Evolutionary conservation across 1,140 invertebrate genomes (phyloP).

Genomic region (Nomia melanderi): DNA sequence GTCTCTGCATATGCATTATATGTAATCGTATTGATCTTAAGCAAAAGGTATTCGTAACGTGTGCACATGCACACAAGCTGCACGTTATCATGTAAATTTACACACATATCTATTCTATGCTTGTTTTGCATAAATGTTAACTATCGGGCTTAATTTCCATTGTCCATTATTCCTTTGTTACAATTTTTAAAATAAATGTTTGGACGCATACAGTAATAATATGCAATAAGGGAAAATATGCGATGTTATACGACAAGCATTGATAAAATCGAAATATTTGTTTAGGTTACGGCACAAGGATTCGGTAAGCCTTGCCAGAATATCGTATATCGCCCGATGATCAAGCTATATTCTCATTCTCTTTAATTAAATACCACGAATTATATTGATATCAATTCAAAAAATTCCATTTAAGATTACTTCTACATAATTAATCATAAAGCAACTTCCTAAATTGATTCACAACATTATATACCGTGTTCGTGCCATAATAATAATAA

Average conservation of each 20-base stretch:
- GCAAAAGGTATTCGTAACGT: not conserved
- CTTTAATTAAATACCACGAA: no score
- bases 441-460: not conserved
- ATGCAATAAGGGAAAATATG: not conserved
- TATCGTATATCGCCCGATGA: no score
- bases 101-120: not conserved
- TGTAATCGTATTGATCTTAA: not conserved
- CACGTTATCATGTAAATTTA: not conserved
- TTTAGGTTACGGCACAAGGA: not conserved
- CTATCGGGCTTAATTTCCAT: constrained; percentile 10
- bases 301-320: no score
- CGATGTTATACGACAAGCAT: no score
- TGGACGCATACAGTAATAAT: no score
- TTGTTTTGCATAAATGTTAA: not conserved
- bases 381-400: no score
- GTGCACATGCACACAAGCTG: not conserved
- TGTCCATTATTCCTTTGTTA: not conserved
- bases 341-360: not conserved
- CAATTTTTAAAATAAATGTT: not conserved
- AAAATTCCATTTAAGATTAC: no score
- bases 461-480: not conserved
- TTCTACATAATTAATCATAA: no score
- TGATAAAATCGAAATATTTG: not conserved
- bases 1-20: no score
- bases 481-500: no score